Evolutionary conservation across 2,888 invertebrate species (phyloP).

Genomic region (Scaptomyza reducta): DNA sequence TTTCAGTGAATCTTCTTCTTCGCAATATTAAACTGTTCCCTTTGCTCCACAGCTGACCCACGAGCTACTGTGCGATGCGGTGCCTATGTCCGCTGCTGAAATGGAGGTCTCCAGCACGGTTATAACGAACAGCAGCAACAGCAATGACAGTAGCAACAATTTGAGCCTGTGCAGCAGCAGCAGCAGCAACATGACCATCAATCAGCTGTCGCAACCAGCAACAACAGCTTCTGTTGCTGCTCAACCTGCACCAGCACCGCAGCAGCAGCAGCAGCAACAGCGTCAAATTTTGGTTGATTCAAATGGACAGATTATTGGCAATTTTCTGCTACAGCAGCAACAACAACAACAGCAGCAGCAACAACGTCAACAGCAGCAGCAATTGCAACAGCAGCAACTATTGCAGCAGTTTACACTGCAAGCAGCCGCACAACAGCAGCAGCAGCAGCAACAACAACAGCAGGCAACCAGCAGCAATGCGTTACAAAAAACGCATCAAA

Average conservation of each 20-base stretch:
- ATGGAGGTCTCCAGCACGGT: slow-evolving; percentile 87
- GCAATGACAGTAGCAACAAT: slow-evolving; percentile 82
- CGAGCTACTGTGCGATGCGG: slow-evolving; percentile 86
- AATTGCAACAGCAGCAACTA: slow-evolving; percentile 62
- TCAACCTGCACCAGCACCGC: slow-evolving; percentile 50
- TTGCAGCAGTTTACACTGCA: slow-evolving; percentile 58
- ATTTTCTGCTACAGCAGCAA: slow-evolving; percentile 79
- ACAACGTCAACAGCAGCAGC: slow-evolving; percentile 60
- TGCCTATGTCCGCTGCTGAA: slow-evolving; percentile 87
- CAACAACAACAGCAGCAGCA: slow-evolving; percentile 64
- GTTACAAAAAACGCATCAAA: slow-evolving; percentile 52
- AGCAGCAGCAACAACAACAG: slow-evolving; percentile 63
- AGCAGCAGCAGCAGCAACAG: slow-evolving; percentile 80
- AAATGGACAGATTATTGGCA: slow-evolving; percentile 83
- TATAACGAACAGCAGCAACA: slow-evolving; percentile 82
- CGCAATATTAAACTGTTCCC: neutral
- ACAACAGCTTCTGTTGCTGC: slow-evolving; percentile 30
- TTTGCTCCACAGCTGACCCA: slow-evolving; percentile 79
- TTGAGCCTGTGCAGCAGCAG: slow-evolving; percentile 78
- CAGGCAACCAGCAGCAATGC: slow-evolving; percentile 67
- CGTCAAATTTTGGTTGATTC: slow-evolving; percentile 82
- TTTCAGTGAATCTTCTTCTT: neutral
- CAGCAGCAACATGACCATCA: slow-evolving; percentile 58
- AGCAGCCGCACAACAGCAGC: slow-evolving; percentile 70
- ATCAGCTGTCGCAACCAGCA: slow-evolving; percentile 56